Percentiles rank a stretch among this genome's conserved stretches.
Conservation (phyloP, 53 echinoderm and acorn worm species). For the Pentamera pediparva region DNA sequence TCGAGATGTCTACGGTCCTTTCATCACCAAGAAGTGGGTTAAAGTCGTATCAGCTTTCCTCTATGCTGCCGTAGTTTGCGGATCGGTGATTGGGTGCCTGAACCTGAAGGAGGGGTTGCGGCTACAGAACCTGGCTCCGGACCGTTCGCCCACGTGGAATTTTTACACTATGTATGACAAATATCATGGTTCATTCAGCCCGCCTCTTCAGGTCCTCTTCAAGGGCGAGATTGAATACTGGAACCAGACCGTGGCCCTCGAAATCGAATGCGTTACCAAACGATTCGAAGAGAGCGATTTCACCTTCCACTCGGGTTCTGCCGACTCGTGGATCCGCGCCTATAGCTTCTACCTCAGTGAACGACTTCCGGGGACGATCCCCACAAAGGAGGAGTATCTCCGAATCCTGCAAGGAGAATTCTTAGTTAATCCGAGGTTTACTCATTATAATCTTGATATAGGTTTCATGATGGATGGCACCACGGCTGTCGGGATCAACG, state of each 20-base stretch:
- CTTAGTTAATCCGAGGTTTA: conserved; percentile 34
- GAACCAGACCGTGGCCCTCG: conserved; percentile 42
- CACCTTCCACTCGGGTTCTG: conserved; percentile 37
- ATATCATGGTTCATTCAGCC: conserved; percentile 71
- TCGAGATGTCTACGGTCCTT: conserved; percentile 82
- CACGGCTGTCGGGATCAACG: conserved; percentile 42
- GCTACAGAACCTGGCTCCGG: conserved; percentile 79
- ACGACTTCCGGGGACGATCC: not conserved
- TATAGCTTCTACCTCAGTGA: conserved; percentile 25
- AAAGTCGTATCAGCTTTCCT: conserved; percentile 42
- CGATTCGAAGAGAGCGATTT: conserved; percentile 48
- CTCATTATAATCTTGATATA: conserved; percentile 39
- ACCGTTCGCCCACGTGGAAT: conserved; percentile 71
- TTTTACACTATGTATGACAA: conserved; percentile 71
- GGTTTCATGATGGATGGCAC: conserved; percentile 25
- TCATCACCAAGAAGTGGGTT: conserved; percentile 61
- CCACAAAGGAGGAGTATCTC: conserved; percentile 25
- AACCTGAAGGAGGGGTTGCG: conserved; percentile 72
- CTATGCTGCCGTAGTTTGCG: conserved; percentile 55
- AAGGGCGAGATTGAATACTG: conserved; percentile 67
- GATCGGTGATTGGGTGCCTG: conserved; percentile 77
- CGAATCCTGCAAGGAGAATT: conserved; percentile 36
- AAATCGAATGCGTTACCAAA: conserved; percentile 50
- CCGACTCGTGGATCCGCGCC: conserved; percentile 73
- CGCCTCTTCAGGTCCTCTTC: conserved; percentile 66